A percentile compares a stretch with the other conserved stretches of the same genome.
Evolutionary conservation across 53 echinoderm and acorn worm genomes (phyloP).

Genomic region (Holothuria scabra): DNA sequence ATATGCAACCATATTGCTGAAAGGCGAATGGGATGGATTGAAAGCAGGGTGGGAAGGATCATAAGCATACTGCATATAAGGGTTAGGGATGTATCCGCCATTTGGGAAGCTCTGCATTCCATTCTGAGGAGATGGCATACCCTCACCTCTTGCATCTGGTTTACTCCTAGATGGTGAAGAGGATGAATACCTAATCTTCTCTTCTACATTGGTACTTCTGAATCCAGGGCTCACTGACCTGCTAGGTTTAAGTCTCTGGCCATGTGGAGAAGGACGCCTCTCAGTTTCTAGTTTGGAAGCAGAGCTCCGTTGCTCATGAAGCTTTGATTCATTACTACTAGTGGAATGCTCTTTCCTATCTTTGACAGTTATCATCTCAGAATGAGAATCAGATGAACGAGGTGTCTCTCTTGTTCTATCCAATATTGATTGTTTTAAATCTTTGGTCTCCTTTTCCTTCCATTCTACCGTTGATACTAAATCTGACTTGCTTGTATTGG

Average conservation of each 20-base stretch:
- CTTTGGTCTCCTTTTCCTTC: constrained; percentile 56
- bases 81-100: constrained; percentile 42
- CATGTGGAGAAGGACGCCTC: constrained; percentile 15
- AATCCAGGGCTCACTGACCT: constrained; percentile 30
- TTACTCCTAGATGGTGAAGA: constrained; percentile 62
- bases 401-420: constrained; percentile 10
- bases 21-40: constrained; percentile 59
- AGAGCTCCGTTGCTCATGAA: constrained; percentile 1
- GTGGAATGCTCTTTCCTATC: constrained; percentile 39
- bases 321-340: constrained; percentile 8
- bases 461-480: constrained; percentile 26
- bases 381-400: background rate
- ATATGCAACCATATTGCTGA: constrained; percentile 72
- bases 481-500: constrained; percentile 22
- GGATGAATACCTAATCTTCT: constrained; percentile 31
- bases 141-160: constrained; percentile 66
- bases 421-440: background rate
- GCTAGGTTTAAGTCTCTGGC: constrained; percentile 15
- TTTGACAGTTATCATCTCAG: background rate
- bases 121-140: constrained; percentile 70
- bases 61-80: constrained; percentile 70
- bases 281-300: constrained; percentile 12
- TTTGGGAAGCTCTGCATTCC: constrained; percentile 18
- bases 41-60: constrained; percentile 89
- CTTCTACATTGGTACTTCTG: constrained; percentile 32